Percentiles rank a stretch among this genome's conserved stretches.
These are phyloP conservation scores for Hydrolagus colliei DNA, from an alignment of 2,797 vertebrate species.

Conservation along the genomic window DNA sequence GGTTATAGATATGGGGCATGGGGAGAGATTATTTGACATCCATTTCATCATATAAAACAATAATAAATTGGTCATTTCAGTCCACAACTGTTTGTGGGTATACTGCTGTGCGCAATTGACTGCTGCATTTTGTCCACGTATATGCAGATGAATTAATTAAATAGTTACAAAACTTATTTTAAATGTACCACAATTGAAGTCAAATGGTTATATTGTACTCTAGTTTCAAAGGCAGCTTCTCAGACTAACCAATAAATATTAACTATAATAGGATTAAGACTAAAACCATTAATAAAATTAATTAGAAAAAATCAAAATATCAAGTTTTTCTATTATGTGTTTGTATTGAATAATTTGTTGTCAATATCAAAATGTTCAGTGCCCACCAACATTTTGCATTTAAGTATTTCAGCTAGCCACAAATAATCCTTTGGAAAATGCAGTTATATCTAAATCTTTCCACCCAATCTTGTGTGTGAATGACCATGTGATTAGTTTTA, in stretches of 20 bases:
- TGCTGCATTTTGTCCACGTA: no score
- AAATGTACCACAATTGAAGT: not conserved
- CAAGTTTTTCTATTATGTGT: not conserved
- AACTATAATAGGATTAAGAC: not conserved
- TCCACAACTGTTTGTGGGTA: no score
- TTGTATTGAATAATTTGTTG: not conserved
- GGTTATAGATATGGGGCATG: no score
- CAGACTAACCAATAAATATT: not conserved
- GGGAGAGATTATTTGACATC: no score
- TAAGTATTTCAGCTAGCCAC: not conserved
- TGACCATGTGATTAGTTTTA: constrained; percentile 18
- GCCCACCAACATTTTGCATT: no score
- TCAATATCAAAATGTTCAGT: not conserved
- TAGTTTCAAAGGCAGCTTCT: not conserved
- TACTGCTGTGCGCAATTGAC: no score
- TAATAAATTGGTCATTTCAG: no score
- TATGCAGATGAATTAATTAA: not conserved
- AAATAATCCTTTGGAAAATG: not conserved
- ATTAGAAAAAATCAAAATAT: not conserved
- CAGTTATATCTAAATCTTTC: not conserved
- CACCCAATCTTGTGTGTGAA: no score
- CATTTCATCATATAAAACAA: no score
- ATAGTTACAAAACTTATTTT: not conserved
- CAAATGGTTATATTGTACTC: no score
- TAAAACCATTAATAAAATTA: not conserved